Evolutionary conservation across 2,797 vertebrate species (phyloP).

Genomic region (Alfaro cultratus): DNA sequence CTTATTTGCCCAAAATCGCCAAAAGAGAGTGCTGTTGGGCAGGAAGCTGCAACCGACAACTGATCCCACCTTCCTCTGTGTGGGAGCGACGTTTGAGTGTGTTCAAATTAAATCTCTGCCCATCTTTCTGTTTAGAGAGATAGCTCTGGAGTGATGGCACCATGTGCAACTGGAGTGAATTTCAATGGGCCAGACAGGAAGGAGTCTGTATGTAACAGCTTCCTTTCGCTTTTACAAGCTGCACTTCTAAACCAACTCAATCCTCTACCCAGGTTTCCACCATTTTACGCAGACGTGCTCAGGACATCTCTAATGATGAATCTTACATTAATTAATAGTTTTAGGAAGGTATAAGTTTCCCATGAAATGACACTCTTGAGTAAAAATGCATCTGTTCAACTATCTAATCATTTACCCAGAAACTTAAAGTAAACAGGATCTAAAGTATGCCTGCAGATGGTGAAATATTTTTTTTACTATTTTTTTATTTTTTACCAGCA

Average conservation of each 20-base stretch:
- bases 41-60: constrained; percentile 47
- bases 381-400: neutral
- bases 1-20: constrained; percentile 51
- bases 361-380: neutral
- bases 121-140: constrained; percentile 14
- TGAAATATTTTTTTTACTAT: neutral
- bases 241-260: neutral
- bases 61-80: constrained; percentile 8
- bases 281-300: neutral
- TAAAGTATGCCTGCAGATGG: neutral
- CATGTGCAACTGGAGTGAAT: neutral
- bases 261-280: neutral
- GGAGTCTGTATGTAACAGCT: neutral
- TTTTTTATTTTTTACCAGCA: neutral
- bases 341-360: neutral
- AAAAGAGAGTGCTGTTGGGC: constrained; percentile 70
- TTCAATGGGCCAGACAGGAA: constrained; percentile 7
- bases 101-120: constrained; percentile 6
- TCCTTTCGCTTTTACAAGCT: neutral
- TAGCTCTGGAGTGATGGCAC: neutral
- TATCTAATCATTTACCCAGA: neutral
- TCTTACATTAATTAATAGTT: neutral
- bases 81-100: neutral
- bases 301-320: neutral
- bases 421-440: neutral